These are phyloP conservation scores for Andricus grossulariae DNA, from an alignment of 1,140 invertebrate species.

Conservation along the genomic window DNA sequence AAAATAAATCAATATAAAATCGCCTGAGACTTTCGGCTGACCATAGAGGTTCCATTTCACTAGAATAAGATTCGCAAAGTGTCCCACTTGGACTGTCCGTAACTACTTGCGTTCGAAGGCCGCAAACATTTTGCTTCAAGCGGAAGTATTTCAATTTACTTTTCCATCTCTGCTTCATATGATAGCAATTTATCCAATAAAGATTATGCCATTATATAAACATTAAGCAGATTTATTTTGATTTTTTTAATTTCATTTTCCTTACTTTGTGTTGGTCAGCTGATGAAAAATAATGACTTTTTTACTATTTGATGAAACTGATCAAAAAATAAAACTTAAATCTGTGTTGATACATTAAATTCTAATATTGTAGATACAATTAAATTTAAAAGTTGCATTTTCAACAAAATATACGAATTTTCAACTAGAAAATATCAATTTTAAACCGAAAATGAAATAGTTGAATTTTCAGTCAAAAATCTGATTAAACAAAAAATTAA, in stretches of 20 bases:
- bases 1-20: too few relatives aligned
- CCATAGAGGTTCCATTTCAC: neutral
- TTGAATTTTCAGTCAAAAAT: too few relatives aligned
- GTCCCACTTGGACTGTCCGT: neutral
- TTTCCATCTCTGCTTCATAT: neutral
- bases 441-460: too few relatives aligned
- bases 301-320: too few relatives aligned
- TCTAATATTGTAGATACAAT: too few relatives aligned
- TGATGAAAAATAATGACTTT: neutral
- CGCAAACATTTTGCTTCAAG: conserved; percentile 9
- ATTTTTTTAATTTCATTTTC: too few relatives aligned
- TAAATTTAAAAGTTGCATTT: too few relatives aligned
- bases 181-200: neutral
- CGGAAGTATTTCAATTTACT: conserved; percentile 22
- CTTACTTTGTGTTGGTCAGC: neutral
- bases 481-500: too few relatives aligned
- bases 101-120: conserved; percentile 9
- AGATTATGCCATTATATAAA: conserved; percentile 53
- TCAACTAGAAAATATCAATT: too few relatives aligned
- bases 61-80: neutral
- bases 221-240: conserved; percentile 22
- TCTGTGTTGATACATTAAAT: too few relatives aligned
- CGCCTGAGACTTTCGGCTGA: neutral
- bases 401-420: too few relatives aligned
- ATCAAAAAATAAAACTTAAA: neutral